Conservation (phyloP, 30 jellyfish, hydroid and myxozoan species). For the Turritopsis dohrnii region DNA sequence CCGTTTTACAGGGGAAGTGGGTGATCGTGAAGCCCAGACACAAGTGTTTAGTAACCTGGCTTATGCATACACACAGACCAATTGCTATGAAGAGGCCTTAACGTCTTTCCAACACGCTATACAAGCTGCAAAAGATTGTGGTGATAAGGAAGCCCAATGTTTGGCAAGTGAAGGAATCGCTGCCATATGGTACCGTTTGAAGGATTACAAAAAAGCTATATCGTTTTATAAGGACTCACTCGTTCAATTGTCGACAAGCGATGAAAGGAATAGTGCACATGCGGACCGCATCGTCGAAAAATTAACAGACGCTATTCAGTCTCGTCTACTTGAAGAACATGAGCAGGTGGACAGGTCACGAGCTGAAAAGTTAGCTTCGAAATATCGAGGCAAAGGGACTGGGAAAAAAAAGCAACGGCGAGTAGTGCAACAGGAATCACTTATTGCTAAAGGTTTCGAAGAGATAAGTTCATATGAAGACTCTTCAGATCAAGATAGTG, state of each 20-base stretch:
- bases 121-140: constrained; percentile 63
- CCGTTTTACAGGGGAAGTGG: constrained; percentile 51
- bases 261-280: constrained; percentile 12
- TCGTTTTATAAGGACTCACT: constrained; percentile 54
- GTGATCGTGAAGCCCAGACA: constrained; percentile 49
- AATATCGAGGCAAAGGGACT: not conserved
- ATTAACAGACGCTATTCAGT: constrained; percentile 67
- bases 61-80: constrained; percentile 59
- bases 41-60: constrained; percentile 68
- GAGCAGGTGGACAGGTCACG: not conserved
- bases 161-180: constrained; percentile 88
- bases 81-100: constrained; percentile 42
- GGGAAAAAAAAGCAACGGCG: constrained; percentile 12
- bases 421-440: constrained; percentile 42
- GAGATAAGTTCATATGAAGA: constrained; percentile 23
- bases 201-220: constrained; percentile 62
- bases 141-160: constrained; percentile 55
- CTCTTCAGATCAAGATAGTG: constrained; percentile 18
- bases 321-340: constrained; percentile 21
- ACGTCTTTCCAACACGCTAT: constrained; percentile 56
- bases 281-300: constrained; percentile 66
- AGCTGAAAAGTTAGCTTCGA: not conserved
- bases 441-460: constrained; percentile 77
- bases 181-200: constrained; percentile 54
- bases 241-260: constrained; percentile 33